These are phyloP conservation scores for Mellivora capensis DNA, from an alignment of 2,113 vertebrate species.

Conservation along the genomic window DNA sequence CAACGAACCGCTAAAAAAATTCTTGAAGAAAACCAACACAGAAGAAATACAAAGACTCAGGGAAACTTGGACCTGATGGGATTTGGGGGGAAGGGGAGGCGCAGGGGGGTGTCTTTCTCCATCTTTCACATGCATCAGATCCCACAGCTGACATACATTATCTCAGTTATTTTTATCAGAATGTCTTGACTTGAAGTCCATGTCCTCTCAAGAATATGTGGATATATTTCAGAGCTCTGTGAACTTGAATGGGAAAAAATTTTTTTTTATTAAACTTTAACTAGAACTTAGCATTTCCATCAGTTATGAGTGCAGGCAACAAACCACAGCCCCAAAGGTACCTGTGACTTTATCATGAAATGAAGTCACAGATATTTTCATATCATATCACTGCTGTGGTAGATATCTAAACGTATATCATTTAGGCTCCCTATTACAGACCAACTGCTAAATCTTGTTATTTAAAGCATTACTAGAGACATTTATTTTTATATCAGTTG, in stretches of 20 bases:
- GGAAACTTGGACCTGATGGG: not conserved
- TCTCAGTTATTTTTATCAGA: not conserved
- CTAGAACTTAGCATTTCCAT: not conserved
- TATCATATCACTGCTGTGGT: not conserved
- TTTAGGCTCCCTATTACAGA: not conserved
- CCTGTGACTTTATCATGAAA: not conserved
- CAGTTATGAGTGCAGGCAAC: not conserved
- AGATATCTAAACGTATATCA: not conserved
- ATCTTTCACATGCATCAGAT: not conserved
- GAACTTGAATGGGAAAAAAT: not conserved
- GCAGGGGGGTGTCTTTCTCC: not conserved
- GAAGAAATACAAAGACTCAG: not conserved
- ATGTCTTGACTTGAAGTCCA: not conserved
- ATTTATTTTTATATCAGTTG: not conserved
- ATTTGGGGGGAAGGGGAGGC: not conserved
- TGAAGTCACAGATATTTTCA: not conserved
- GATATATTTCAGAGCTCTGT: not conserved
- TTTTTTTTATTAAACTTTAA: not conserved
- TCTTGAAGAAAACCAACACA: not conserved
- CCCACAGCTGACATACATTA: not conserved
- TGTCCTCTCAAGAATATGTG: not conserved
- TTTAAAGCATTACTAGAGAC: not conserved
- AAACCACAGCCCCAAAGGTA: not conserved
- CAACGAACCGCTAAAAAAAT: not conserved
- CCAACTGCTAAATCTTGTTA: not conserved